These are phyloP conservation scores for Carassius auratus DNA, from an alignment of 2,113 vertebrate species.

Conservation along the genomic window DNA sequence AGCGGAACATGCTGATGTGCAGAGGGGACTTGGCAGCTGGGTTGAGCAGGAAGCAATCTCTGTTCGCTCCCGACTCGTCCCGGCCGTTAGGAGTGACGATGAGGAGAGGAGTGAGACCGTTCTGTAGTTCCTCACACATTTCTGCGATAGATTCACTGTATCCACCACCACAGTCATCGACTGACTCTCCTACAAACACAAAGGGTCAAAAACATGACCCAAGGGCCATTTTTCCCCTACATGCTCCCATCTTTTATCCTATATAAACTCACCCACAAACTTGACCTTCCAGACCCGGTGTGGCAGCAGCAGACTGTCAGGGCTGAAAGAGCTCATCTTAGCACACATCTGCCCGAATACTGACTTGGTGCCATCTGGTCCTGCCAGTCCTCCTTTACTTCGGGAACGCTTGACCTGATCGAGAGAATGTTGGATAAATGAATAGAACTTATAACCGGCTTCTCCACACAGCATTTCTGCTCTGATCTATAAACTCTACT, in stretches of 20 bases:
- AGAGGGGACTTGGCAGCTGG: conserved; percentile 89
- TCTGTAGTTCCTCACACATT: conserved; percentile 99
- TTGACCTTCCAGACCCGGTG: conserved; percentile 99
- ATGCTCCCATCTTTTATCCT: background rate
- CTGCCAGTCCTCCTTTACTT: conserved; percentile 96
- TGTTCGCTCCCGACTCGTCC: conserved; percentile 96
- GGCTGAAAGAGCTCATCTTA: conserved; percentile 97
- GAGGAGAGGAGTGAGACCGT: conserved; percentile 92
- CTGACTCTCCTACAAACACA: conserved; percentile 87
- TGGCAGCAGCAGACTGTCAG: conserved; percentile 94
- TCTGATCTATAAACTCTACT: conserved; percentile 8
- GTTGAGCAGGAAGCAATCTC: conserved; percentile 96
- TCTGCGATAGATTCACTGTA: conserved; percentile 99
- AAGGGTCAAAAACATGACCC: background rate
- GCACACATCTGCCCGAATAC: conserved; percentile 99
- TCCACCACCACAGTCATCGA: conserved; percentile 97
- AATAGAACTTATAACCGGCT: background rate
- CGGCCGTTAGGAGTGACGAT: conserved; percentile 97
- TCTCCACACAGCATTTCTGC: conserved; percentile 38
- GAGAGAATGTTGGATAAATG: background rate
- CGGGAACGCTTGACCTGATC: conserved; percentile 94
- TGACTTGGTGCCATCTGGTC: conserved; percentile 96
- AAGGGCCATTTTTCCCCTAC: background rate
- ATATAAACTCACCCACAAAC: conserved; percentile 86
- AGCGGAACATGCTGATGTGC: conserved; percentile 98